Conservation (phyloP, 1,140 invertebrate genomes). For the Hypsibius dujardini region DNA sequence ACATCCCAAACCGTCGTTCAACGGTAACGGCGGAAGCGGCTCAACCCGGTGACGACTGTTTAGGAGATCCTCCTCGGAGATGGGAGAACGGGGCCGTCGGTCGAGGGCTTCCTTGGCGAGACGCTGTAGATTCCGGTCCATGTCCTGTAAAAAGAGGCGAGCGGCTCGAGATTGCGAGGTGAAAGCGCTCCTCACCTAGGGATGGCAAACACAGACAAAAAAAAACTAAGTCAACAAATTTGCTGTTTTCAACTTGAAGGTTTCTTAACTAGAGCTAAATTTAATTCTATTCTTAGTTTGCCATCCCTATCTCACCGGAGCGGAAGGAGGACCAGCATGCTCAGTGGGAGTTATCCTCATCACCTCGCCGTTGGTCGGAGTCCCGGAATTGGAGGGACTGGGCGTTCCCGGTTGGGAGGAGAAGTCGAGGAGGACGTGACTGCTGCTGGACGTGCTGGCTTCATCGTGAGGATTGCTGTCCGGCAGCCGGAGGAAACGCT, state of each 20-base stretch:
- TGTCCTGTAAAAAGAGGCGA: slow-evolving; percentile 12
- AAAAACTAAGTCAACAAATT: too few relatives aligned
- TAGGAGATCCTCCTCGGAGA: neutral
- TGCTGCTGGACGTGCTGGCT: neutral
- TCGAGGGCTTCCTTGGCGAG: neutral
- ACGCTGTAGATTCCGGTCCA: slow-evolving; percentile 1
- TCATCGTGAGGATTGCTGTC: neutral
- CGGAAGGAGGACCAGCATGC: too few relatives aligned
- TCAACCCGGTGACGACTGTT: neutral
- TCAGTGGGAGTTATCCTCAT: neutral
- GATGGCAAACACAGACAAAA: too few relatives aligned
- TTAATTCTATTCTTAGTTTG: too few relatives aligned
- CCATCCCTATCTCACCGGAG: too few relatives aligned
- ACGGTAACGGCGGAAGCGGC: too few relatives aligned
- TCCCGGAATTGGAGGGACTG: neutral
- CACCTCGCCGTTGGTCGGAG: neutral
- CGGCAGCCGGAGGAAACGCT: neutral
- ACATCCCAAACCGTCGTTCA: slow-evolving; percentile 18
- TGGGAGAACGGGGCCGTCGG: neutral
- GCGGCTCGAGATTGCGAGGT: slow-evolving; percentile 1
- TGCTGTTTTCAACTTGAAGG: too few relatives aligned
- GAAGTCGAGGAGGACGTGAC: neutral
- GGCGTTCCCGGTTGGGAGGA: neutral
- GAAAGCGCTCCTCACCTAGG: too few relatives aligned
- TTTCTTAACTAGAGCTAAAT: too few relatives aligned